These are phyloP conservation scores for Pteruthius melanotis DNA, from an alignment of 2,113 vertebrate genomes.

Conservation along the genomic window DNA sequence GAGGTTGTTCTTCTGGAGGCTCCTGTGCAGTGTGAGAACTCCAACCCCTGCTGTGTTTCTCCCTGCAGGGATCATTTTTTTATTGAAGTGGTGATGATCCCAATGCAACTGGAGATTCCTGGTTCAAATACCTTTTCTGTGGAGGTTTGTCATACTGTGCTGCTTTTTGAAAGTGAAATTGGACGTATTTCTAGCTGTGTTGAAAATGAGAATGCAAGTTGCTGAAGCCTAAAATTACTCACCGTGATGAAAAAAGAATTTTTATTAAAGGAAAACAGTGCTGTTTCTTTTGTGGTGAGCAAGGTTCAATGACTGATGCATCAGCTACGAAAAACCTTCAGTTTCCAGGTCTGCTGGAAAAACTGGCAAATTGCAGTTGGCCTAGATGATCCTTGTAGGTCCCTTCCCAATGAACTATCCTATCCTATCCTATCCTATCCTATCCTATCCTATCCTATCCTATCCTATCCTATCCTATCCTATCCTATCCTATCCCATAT, in stretches of 20 bases:
- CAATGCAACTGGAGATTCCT: not conserved
- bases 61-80: not conserved
- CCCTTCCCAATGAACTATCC: not conserved
- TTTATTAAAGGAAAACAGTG: not conserved
- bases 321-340: not conserved
- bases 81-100: not conserved
- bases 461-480: too few relatives aligned
- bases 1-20: not conserved
- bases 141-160: not conserved
- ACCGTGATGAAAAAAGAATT: not conserved
- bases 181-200: not conserved
- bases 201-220: not conserved
- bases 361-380: not conserved
- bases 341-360: not conserved
- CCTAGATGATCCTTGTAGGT: not conserved
- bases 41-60: not conserved
- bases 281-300: not conserved
- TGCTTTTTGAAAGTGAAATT: not conserved
- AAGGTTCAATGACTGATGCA: not conserved
- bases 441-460: not conserved
- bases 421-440: not conserved
- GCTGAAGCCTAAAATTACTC: not conserved
- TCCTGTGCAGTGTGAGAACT: not conserved
- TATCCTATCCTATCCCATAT: too few relatives aligned
- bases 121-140: not conserved